phyloP scores from a whole-genome alignment of 2,113 vertebrate species.

The Beaufortia kweichowensis region DNA sequence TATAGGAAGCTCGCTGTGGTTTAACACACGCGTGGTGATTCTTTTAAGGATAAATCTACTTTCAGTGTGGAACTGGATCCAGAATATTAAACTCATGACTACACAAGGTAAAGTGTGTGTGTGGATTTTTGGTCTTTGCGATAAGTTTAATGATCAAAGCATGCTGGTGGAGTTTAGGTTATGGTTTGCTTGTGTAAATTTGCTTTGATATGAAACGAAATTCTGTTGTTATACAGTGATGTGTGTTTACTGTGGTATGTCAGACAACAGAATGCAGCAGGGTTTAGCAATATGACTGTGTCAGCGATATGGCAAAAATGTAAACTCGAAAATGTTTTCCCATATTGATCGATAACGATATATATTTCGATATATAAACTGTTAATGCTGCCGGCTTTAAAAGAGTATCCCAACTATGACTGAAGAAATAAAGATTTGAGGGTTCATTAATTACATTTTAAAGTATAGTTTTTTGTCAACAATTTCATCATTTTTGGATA shows the following conservation, averaged over 20 bases:
- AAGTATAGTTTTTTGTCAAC: too few relatives aligned
- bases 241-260: background rate
- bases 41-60: background rate
- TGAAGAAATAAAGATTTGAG: too few relatives aligned
- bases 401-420: too few relatives aligned
- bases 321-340: background rate
- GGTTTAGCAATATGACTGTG: background rate
- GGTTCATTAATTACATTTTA: too few relatives aligned
- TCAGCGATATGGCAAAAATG: background rate
- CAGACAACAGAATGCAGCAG: background rate
- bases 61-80: background rate
- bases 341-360: too few relatives aligned
- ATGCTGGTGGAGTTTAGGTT: background rate
- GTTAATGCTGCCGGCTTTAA: too few relatives aligned
- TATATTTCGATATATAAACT: too few relatives aligned
- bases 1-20: background rate
- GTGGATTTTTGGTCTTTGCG: background rate
- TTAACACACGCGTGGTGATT: background rate
- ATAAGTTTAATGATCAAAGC: background rate
- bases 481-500: too few relatives aligned
- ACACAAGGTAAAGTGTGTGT: background rate
- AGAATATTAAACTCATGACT: background rate
- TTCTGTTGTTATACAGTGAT: background rate
- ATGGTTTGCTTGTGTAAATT: background rate
- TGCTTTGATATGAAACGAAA: background rate